These are phyloP conservation scores for Drosophila pachea DNA, from an alignment of 1,140 invertebrate species.

Conservation along the genomic window DNA sequence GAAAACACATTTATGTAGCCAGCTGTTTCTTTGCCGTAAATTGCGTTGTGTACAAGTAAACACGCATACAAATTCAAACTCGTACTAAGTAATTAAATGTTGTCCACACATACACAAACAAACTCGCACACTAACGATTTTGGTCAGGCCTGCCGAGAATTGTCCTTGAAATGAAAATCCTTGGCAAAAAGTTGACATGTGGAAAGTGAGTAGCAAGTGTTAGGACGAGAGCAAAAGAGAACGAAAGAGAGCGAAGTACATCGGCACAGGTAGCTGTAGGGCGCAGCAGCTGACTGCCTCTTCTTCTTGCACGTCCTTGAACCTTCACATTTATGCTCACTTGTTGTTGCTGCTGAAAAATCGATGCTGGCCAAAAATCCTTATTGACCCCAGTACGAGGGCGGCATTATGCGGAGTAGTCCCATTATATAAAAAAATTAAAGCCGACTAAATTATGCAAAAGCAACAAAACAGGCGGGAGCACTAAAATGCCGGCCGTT, in stretches of 20 bases:
- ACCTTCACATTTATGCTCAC: constrained; percentile 50
- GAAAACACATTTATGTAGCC: constrained; percentile 33
- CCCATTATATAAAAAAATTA: constrained; percentile 58
- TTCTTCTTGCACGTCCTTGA: constrained; percentile 57
- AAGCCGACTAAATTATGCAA: constrained; percentile 63
- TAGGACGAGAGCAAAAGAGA: not conserved
- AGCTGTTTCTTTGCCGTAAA: constrained; percentile 23
- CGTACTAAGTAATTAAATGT: constrained; percentile 11
- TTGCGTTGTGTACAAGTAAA: constrained; percentile 20
- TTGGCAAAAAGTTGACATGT: constrained; percentile 35
- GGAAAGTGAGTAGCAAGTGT: constrained; percentile 4
- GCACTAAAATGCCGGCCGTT: constrained; percentile 43
- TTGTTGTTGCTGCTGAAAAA: constrained; percentile 64
- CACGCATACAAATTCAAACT: constrained; percentile 6
- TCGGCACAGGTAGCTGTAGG: constrained; percentile 53
- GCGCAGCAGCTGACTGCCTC: constrained; percentile 15
- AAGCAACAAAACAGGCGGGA: constrained; percentile 26
- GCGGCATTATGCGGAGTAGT: constrained; percentile 57
- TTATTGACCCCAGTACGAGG: constrained; percentile 5
- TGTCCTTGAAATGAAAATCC: constrained; percentile 70
- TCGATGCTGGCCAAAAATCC: constrained; percentile 39
- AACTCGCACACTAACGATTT: constrained; percentile 11
- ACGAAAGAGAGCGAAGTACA: constrained; percentile 22
- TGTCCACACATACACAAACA: constrained; percentile 9
- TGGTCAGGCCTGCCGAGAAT: constrained; percentile 19